phyloP scores from a whole-genome alignment of 2,888 invertebrate species.

The Koerneria pararmatus region DNA sequence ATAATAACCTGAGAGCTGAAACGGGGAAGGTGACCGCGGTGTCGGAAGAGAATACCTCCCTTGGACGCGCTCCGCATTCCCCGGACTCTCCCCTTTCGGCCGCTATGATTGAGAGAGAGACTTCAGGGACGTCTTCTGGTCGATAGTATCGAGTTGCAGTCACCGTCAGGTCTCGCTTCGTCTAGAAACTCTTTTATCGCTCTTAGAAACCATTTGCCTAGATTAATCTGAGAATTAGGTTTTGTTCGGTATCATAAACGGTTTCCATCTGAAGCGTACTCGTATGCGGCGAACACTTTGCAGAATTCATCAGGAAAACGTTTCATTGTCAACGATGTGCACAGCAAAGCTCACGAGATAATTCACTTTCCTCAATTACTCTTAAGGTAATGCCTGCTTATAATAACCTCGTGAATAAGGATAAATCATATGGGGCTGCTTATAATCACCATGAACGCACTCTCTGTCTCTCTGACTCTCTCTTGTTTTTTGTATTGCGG shows the following conservation, averaged over 20 bases:
- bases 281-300: too few species aligned
- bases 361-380: too few species aligned
- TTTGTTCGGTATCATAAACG: too few species aligned
- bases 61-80: not conserved
- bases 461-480: slow-evolving; percentile 12
- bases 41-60: slow-evolving; percentile 62
- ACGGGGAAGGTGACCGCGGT: slow-evolving; percentile 64
- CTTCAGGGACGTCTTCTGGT: slow-evolving; percentile 65
- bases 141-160: slow-evolving; percentile 66
- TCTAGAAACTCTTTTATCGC: slow-evolving; percentile 63
- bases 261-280: too few species aligned
- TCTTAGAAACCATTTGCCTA: too few species aligned
- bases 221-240: too few species aligned
- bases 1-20: slow-evolving; percentile 63
- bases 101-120: slow-evolving; percentile 41
- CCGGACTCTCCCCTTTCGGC: slow-evolving; percentile 20
- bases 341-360: too few species aligned
- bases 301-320: too few species aligned
- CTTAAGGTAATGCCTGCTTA: too few species aligned
- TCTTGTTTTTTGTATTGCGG: not conserved
- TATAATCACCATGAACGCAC: not conserved
- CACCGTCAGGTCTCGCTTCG: slow-evolving; percentile 65
- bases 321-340: too few species aligned
- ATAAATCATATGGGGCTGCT: not conserved
- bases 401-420: too few species aligned